phyloP scores from a whole-genome alignment of 2,113 vertebrate species.

The Heliornis fulica region DNA sequence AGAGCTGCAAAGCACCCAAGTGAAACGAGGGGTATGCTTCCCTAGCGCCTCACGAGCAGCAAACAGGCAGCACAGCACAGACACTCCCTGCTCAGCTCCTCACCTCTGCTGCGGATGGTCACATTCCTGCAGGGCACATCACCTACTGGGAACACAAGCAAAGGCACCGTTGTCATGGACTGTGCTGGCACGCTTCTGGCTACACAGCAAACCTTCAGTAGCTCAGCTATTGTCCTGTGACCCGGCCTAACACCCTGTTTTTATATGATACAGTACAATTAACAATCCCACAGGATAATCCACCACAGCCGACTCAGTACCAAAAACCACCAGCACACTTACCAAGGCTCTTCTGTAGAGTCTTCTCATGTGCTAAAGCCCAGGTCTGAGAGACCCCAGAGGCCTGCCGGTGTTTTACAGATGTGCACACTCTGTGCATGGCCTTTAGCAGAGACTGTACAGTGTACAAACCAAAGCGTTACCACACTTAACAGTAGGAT shows the following conservation, averaged over 20 bases:
- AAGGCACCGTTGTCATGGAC: background rate
- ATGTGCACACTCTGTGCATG: fast-evolving
- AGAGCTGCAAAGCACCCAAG: background rate
- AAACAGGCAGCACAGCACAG: fast-evolving
- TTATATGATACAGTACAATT: background rate
- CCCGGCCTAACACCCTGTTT: background rate
- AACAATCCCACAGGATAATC: background rate
- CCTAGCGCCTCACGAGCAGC: fast-evolving
- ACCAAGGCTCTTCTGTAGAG: fast-evolving
- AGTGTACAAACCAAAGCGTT: background rate
- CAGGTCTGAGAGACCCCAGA: background rate
- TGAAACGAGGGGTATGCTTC: fast-evolving
- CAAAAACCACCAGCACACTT: background rate
- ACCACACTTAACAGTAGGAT: background rate
- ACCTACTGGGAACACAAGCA: fast-evolving
- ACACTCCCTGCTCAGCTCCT: background rate
- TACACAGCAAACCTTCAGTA: background rate
- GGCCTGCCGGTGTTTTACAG: fast-evolving
- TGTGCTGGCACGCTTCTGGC: background rate
- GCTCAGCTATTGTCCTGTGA: background rate
- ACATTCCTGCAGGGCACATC: background rate
- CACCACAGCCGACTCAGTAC: background rate
- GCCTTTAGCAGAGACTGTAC: background rate
- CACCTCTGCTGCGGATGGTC: fast-evolving
- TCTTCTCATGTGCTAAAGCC: background rate